A percentile compares a stretch with the other conserved stretches of the same genome.
Conservation (phyloP, 2,797 vertebrate species). For the Oryzias sinensis region DNA sequence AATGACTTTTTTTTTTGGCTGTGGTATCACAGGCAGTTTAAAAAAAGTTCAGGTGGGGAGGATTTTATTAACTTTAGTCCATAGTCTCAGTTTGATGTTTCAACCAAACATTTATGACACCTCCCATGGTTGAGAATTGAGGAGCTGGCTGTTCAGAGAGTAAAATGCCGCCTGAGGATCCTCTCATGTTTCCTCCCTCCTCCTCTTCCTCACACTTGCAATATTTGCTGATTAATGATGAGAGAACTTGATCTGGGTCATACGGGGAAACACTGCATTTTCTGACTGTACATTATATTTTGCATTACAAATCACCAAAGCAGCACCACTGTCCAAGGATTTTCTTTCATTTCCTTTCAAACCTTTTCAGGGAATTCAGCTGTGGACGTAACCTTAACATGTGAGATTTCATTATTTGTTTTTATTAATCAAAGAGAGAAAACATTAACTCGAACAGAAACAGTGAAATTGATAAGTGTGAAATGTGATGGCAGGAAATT, state of each 20-base stretch:
- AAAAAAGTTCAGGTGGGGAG: constrained; percentile 34
- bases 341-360: constrained; percentile 16
- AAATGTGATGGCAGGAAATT: too few relatives aligned
- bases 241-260: constrained; percentile 21
- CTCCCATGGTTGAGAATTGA: constrained; percentile 38
- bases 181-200: constrained; percentile 61
- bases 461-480: too few relatives aligned
- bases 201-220: constrained; percentile 8
- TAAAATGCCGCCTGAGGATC: constrained; percentile 48
- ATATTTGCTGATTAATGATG: constrained; percentile 32
- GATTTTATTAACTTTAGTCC: constrained; percentile 46
- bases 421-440: too few relatives aligned
- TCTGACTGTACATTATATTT: constrained; percentile 31
- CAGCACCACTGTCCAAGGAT: constrained; percentile 1
- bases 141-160: constrained; percentile 39
- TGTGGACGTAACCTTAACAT: neutral
- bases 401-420: too few relatives aligned
- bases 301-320: constrained; percentile 27
- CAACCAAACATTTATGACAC: constrained; percentile 53
- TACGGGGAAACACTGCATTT: constrained; percentile 6
- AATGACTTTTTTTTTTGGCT: constrained; percentile 45
- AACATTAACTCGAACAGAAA: too few relatives aligned
- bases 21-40: constrained; percentile 16
- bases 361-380: constrained; percentile 1
- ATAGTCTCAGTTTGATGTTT: constrained; percentile 50